Percentiles rank a stretch among this genome's conserved stretches.
Evolutionary conservation across 2,888 invertebrate genomes (phyloP).

Genomic region (Cephus runcator): DNA sequence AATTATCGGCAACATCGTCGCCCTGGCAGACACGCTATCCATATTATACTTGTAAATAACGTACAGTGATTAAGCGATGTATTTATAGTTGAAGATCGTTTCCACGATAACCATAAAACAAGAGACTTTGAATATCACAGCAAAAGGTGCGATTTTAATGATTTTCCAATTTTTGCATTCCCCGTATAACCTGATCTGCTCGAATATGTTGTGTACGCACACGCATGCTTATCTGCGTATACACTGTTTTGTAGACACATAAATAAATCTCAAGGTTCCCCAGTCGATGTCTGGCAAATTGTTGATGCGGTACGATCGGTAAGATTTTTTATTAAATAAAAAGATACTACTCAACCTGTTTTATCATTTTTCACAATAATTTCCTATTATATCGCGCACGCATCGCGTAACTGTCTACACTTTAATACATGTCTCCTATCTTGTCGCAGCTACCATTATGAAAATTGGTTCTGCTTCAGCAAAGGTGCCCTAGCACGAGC

Average conservation of each 20-base stretch:
- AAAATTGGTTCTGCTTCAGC: background rate
- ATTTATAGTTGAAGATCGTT: background rate
- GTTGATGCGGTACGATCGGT: background rate
- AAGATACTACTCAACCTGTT: background rate
- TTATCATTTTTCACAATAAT: background rate
- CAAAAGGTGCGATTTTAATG: background rate
- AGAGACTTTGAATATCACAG: background rate
- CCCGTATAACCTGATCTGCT: background rate
- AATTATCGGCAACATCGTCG: background rate
- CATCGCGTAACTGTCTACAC: background rate
- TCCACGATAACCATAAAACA: background rate
- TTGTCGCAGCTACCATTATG: background rate
- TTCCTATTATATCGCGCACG: background rate
- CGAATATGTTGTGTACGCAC: background rate
- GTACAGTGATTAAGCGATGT: background rate
- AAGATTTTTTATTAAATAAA: background rate
- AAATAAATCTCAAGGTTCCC: background rate
- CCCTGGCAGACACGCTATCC: background rate
- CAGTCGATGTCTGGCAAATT: background rate
- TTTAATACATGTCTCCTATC: background rate
- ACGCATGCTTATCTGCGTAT: background rate
- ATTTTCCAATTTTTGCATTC: background rate
- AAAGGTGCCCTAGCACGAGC: constrained; percentile 38
- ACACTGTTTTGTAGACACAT: background rate
- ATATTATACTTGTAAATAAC: background rate